Evolutionary conservation across 2,113 vertebrate species (phyloP).

Genomic region (Oryctolagus cuniculus): DNA sequence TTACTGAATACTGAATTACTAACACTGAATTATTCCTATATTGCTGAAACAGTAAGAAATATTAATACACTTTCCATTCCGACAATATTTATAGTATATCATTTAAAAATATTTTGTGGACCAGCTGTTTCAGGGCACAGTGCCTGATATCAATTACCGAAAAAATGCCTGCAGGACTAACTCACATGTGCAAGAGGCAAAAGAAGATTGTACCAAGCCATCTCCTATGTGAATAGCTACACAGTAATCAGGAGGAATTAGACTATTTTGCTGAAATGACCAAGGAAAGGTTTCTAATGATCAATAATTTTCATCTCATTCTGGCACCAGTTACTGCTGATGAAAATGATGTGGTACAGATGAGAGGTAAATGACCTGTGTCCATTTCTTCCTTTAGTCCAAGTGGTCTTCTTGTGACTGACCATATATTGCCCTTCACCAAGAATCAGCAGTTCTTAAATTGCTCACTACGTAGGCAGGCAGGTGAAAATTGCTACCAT

Average conservation of each 20-base stretch:
- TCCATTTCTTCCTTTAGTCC: neutral
- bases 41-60: constrained; percentile 44
- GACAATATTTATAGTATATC: neutral
- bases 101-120: neutral
- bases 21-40: neutral
- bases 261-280: constrained; percentile 56
- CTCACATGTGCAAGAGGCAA: neutral
- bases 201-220: neutral
- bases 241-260: constrained; percentile 50
- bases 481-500: constrained; percentile 42
- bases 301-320: constrained; percentile 54
- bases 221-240: neutral
- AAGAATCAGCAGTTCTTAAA: constrained; percentile 64
- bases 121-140: neutral
- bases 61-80: neutral
- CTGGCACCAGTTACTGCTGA: constrained; percentile 19
- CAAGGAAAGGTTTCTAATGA: constrained; percentile 61
- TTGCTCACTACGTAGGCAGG: neutral
- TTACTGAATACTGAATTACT: neutral
- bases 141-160: neutral
- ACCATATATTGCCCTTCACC: neutral
- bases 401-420: constrained; percentile 44
- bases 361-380: constrained; percentile 59
- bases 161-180: constrained; percentile 34
- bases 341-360: constrained; percentile 55